Evolutionary conservation across 2,888 invertebrate genomes (phyloP).

Genomic region (Notocelia uddmanniana): DNA sequence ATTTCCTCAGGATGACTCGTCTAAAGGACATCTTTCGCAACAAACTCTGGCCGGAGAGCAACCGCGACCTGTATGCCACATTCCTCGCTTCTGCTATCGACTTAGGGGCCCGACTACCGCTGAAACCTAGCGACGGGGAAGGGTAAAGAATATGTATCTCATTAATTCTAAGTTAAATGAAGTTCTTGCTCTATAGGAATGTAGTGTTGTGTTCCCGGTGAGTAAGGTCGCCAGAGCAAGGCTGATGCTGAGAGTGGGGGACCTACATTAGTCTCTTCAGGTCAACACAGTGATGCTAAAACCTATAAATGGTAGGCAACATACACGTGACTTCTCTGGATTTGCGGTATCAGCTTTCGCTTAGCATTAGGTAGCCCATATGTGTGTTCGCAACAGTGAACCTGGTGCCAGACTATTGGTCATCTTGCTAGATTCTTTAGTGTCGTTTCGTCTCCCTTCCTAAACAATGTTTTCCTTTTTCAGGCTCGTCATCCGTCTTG

Average conservation of each 20-base stretch:
- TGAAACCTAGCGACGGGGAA: constrained; percentile 94
- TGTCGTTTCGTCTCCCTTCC: neutral
- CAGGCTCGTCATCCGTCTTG: constrained; percentile 93
- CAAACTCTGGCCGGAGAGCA: constrained; percentile 92
- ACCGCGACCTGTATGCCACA: constrained; percentile 91
- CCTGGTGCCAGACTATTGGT: neutral
- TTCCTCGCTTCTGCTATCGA: constrained; percentile 94
- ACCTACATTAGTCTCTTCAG: too few relatives aligned
- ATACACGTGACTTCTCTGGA: too few relatives aligned
- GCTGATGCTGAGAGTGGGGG: too few relatives aligned
- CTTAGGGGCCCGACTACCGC: constrained; percentile 92
- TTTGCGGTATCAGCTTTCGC: too few relatives aligned
- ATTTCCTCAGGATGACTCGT: constrained; percentile 87
- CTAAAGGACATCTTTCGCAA: constrained; percentile 92
- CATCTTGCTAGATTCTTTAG: too few relatives aligned
- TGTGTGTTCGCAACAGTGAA: neutral
- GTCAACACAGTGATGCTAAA: too few relatives aligned
- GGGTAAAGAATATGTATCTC: constrained; percentile 88
- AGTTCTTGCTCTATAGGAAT: too few relatives aligned
- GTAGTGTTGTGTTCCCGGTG: too few relatives aligned
- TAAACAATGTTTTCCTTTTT: constrained; percentile 45
- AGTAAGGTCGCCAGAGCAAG: too few relatives aligned
- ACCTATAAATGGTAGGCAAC: too few relatives aligned
- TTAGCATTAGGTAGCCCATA: too few relatives aligned
- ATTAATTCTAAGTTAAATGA: too few relatives aligned